Percentiles rank a stretch among this genome's conserved stretches.
Conservation (phyloP, 2,797 vertebrate species). For the Mionectes olivaceus region DNA sequence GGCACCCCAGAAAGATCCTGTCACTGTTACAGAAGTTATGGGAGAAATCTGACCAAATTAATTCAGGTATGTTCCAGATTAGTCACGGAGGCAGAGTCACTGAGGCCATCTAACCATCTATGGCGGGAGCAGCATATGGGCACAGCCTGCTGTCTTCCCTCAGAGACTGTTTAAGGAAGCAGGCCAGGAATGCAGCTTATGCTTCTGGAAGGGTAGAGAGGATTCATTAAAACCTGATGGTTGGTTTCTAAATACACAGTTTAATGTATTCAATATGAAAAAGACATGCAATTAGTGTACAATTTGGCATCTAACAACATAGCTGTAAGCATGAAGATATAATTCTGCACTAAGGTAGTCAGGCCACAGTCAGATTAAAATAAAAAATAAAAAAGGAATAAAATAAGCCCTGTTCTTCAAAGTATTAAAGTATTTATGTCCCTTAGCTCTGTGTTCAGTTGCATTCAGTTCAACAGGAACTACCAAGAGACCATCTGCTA, state of each 20-base stretch:
- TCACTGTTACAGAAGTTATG: not conserved
- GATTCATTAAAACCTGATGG: not conserved
- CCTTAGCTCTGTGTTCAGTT: conserved; percentile 28
- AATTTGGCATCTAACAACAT: conserved; percentile 1
- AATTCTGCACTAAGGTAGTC: not conserved
- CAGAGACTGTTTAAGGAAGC: not conserved
- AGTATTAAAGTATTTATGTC: conserved; percentile 36
- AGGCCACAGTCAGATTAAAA: not conserved
- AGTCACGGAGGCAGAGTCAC: not conserved
- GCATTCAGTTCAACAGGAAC: conserved; percentile 20
- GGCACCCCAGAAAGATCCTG: not conserved
- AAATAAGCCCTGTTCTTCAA: not conserved
- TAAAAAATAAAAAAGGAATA: not conserved
- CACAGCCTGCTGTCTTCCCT: conserved; percentile 7
- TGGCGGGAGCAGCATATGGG: not conserved
- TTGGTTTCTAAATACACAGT: not conserved
- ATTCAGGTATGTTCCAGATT: not conserved
- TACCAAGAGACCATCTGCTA: conserved; percentile 61
- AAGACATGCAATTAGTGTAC: not conserved
- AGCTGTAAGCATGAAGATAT: not conserved
- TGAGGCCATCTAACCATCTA: not conserved
- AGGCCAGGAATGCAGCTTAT: not conserved
- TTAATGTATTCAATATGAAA: conserved; percentile 2
- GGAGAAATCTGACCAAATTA: not conserved
- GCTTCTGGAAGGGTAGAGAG: not conserved